Conservation (phyloP, 2,888 invertebrate species). For the Drosophila differens region DNA sequence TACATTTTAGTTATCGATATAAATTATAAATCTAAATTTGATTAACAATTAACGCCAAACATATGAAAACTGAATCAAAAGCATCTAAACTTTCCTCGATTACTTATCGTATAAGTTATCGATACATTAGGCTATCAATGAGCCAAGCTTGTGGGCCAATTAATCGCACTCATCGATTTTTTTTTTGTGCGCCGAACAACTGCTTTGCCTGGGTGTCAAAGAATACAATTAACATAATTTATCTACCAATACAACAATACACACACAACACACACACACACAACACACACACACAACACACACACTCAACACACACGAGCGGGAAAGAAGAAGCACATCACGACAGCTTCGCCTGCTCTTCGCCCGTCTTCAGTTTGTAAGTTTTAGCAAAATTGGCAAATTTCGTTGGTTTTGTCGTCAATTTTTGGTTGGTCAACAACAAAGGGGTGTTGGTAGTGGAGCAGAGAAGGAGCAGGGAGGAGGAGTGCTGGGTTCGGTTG, state of each 20-base stretch:
- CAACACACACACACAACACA: slow-evolving; percentile 1
- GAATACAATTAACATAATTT: slow-evolving; percentile 81
- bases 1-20: neutral
- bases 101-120: neutral
- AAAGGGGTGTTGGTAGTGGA: neutral
- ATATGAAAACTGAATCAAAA: neutral
- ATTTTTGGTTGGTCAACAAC: slow-evolving; percentile 10
- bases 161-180: neutral
- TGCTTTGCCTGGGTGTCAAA: slow-evolving; percentile 56
- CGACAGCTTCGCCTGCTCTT: slow-evolving; percentile 2
- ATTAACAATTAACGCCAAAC: neutral
- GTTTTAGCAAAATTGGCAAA: slow-evolving; percentile 76
- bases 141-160: neutral
- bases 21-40: neutral
- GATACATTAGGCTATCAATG: neutral
- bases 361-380: slow-evolving; percentile 45
- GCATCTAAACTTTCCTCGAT: neutral
- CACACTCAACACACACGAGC: slow-evolving; percentile 4
- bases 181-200: slow-evolving; percentile 4
- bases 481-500: neutral
- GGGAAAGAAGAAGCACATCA: slow-evolving; percentile 12
- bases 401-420: slow-evolving; percentile 53
- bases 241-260: slow-evolving; percentile 61
- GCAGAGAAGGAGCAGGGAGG: neutral
- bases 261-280: slow-evolving; percentile 16